Evolutionary conservation across 2,113 vertebrate species (phyloP), one percentile per base, ranked within the genome.

Genomic region (Tachuris rubrigastra): DNA sequence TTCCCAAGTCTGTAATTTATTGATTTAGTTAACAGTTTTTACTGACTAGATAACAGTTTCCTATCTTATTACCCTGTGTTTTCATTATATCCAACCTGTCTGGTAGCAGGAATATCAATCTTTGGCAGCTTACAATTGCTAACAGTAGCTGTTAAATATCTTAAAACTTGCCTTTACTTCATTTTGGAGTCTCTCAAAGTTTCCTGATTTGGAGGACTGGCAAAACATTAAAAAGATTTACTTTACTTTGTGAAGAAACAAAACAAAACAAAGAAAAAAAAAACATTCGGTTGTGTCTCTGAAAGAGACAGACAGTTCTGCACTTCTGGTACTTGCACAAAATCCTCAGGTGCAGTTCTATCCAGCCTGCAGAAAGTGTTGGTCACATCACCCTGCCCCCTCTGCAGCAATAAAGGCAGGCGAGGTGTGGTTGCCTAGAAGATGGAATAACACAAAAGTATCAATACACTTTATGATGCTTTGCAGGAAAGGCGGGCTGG

Each of bases 11-110:
- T 94, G 75, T 91, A 95, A 95, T 95, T 75, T 89, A 95, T 95
- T 95, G 93, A 97, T 95, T 94, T 79, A 81, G 72, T 85, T 94
- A 95, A 76, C 86, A 86, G 94, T 93, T 97, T 93, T 35, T 86
- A 94, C 88, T 83, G 88, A 94, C 87, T 96, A 94, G 83, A 60
- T 95, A 95, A 95, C 90, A 86, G 78, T 92, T 96, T 93, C 65
- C 69, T 94, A 68, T 93, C 90, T 86, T 95, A 92, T 86, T 95
- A 91, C 60, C 62, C 65, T 79, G 72, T 89, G 82, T 97, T 96
- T 96, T 96, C 80, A 67, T 95, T 94, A 78, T 88, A 94, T 53
- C 78, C 93, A 88, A 73, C 80, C 92, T 95, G 87, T 90, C 82
- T 94, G 41, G 67, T 92, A 73, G 73, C 69, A 94, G 50, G 67